Conservation (phyloP, 2,888 invertebrate species). For the Ferdinandea cuprea region DNA sequence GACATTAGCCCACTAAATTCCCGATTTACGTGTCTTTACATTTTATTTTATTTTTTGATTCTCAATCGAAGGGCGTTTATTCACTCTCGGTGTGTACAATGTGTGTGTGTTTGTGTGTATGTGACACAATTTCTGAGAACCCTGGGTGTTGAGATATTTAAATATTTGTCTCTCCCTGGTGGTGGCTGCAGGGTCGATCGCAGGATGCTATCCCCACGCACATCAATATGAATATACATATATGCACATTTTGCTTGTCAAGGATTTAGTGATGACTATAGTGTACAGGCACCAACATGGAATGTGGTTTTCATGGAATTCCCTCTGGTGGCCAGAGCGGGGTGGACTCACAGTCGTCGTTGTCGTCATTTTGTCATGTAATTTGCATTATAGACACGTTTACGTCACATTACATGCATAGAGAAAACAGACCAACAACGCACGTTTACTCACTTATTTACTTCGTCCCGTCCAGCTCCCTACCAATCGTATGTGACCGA, state of each 20-base stretch:
- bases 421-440: conserved; percentile 48
- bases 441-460: conserved; percentile 27
- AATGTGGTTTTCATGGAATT: conserved; percentile 45
- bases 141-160: conserved; percentile 55
- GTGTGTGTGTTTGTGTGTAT: too few species aligned
- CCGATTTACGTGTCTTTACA: conserved; percentile 7
- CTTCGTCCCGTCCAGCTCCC: conserved; percentile 7
- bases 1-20: conserved; percentile 60
- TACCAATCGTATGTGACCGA: conserved; percentile 22
- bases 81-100: conserved; percentile 53
- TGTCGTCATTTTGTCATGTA: conserved; percentile 59
- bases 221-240: neutral
- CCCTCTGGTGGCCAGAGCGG: conserved; percentile 13
- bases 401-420: conserved; percentile 68
- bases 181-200: conserved; percentile 39
- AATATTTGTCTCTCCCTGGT: conserved; percentile 57
- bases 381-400: conserved; percentile 73
- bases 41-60: conserved; percentile 18
- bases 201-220: conserved; percentile 53
- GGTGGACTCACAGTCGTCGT: conserved; percentile 26
- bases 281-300: conserved; percentile 53
- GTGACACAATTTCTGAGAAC: conserved; percentile 68
- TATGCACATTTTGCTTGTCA: conserved; percentile 33
- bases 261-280: conserved; percentile 68
- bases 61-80: conserved; percentile 64